Evolutionary conservation across 2,888 invertebrate genomes (phyloP).

Genomic region (Carpatolechia fugitivella): DNA sequence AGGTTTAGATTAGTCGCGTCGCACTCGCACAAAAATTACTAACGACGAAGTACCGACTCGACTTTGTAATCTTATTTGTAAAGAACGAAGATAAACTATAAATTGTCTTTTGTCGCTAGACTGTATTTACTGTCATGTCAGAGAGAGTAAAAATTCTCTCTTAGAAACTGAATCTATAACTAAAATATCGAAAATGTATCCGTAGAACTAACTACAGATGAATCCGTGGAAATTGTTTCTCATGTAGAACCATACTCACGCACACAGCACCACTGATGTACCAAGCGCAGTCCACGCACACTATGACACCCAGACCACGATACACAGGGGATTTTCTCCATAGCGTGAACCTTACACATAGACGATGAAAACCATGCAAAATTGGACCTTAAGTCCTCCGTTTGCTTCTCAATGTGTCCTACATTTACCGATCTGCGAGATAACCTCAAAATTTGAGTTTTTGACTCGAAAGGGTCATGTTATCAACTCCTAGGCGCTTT

Average conservation of each 20-base stretch:
- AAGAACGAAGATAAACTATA: too few relatives aligned
- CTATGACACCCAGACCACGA: slow-evolving; percentile 24
- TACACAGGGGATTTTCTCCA: slow-evolving; percentile 40
- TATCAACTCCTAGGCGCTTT: slow-evolving; percentile 28
- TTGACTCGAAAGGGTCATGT: slow-evolving; percentile 45
- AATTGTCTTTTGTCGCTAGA: too few relatives aligned
- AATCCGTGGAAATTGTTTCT: slow-evolving; percentile 26
- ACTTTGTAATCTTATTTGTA: too few relatives aligned
- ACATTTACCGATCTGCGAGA: slow-evolving; percentile 65
- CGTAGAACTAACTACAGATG: not conserved
- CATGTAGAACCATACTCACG: slow-evolving; percentile 36
- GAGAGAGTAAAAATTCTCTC: too few relatives aligned
- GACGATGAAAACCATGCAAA: slow-evolving; percentile 39
- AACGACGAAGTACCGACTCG: too few relatives aligned
- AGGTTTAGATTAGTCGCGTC: too few relatives aligned
- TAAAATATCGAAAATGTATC: not conserved
- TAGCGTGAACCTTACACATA: slow-evolving; percentile 48
- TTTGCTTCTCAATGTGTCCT: slow-evolving; percentile 59
- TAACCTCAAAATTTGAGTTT: slow-evolving; percentile 73
- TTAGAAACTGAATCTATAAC: too few relatives aligned
- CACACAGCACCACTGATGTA: slow-evolving; percentile 38
- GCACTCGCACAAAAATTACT: too few relatives aligned
- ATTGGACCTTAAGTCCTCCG: slow-evolving; percentile 51
- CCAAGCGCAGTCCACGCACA: slow-evolving; percentile 39
- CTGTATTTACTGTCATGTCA: too few relatives aligned